Percentiles rank a stretch among this genome's conserved stretches.
Conservation (phyloP, 2,113 vertebrate species). For the Pedetes capensis region DNA sequence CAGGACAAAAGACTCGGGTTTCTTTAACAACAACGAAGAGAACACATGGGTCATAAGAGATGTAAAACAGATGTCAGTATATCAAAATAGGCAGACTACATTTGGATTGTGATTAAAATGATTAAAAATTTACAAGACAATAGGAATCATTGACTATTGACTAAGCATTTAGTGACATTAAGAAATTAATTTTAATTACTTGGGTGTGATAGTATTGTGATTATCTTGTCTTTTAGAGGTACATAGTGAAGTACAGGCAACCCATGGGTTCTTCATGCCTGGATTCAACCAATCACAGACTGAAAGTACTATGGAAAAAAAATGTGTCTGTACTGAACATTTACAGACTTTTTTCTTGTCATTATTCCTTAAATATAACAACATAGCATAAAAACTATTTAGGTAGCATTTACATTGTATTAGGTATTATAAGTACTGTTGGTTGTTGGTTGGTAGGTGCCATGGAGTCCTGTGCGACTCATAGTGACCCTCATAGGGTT, state of each 20-base stretch:
- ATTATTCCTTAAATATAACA: background rate
- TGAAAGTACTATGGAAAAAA: background rate
- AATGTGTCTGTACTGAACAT: background rate
- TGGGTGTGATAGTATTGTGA: background rate
- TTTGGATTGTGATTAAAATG: background rate
- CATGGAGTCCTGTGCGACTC: too few relatives aligned
- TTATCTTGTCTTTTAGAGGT: background rate
- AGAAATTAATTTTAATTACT: background rate
- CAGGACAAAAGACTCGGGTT: background rate
- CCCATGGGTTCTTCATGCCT: background rate
- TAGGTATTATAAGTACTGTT: background rate
- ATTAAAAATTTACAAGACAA: background rate
- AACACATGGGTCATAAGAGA: background rate
- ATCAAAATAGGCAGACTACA: background rate
- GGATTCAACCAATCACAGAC: background rate
- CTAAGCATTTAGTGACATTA: background rate
- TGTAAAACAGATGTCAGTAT: background rate
- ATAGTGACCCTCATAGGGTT: too few relatives aligned
- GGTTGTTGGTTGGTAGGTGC: too few relatives aligned
- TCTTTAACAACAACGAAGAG: background rate
- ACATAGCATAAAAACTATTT: background rate
- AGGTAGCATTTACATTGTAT: too few relatives aligned
- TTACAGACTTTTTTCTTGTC: background rate
- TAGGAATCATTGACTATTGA: background rate
- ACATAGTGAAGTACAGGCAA: background rate